A percentile compares a stretch with the other conserved stretches of the same genome.
Evolutionary conservation across 2,797 vertebrate species (phyloP).

Genomic region (Esox lucius): DNA sequence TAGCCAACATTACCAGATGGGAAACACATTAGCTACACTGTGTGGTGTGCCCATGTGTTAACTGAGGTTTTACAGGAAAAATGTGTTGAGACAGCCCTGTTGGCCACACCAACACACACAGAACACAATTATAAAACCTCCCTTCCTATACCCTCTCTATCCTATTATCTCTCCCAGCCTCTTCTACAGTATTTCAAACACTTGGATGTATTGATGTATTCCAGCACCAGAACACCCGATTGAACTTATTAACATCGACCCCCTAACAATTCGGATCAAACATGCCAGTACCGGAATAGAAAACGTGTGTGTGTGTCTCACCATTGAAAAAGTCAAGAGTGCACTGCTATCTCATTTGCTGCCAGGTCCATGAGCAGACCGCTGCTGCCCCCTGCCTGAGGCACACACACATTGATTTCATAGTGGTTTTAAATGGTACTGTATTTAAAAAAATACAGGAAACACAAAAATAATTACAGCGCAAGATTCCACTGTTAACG

Average conservation of each 20-base stretch:
- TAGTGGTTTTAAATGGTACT: too few relatives aligned
- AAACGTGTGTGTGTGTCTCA: slow-evolving; percentile 35
- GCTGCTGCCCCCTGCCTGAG: slow-evolving; percentile 82
- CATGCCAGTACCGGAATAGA: neutral
- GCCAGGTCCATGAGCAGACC: slow-evolving; percentile 80
- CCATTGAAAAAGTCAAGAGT: slow-evolving; percentile 95
- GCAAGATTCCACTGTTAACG: too few relatives aligned
- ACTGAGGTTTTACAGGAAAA: slow-evolving; percentile 35
- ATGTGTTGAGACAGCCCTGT: slow-evolving; percentile 24
- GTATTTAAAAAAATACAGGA: too few relatives aligned
- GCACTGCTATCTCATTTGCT: slow-evolving; percentile 93
- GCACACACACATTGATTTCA: too few relatives aligned
- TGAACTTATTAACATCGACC: neutral
- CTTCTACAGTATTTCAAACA: neutral
- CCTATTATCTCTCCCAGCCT: neutral
- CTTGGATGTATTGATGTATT: neutral
- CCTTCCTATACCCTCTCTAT: neutral
- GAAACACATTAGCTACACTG: slow-evolving; percentile 55
- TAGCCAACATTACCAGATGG: slow-evolving; percentile 47
- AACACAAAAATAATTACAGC: too few relatives aligned
- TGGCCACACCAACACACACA: neutral
- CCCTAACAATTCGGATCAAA: neutral
- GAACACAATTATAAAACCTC: neutral
- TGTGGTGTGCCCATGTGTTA: slow-evolving; percentile 17
- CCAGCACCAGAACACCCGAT: neutral